Evolutionary conservation across 2,888 invertebrate species (phyloP).

Genomic region (Bhutanitis thaidina): DNA sequence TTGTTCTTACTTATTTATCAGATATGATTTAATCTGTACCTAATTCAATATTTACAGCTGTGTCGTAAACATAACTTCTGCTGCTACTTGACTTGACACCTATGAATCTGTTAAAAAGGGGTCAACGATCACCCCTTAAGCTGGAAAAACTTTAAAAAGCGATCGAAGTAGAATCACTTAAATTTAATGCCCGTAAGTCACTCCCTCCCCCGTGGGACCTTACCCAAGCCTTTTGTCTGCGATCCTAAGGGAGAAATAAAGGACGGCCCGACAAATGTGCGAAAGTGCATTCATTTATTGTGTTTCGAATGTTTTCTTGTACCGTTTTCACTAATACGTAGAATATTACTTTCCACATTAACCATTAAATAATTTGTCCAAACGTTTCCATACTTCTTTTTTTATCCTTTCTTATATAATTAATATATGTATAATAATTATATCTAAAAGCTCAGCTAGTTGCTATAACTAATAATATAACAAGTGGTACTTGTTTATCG

Average conservation of each 20-base stretch:
- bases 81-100: slow-evolving; percentile 15
- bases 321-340: not conserved
- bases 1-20: too few species aligned
- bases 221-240: slow-evolving; percentile 51
- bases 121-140: slow-evolving; percentile 22
- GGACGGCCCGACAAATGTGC: slow-evolving; percentile 48
- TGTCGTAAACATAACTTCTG: too few species aligned
- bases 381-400: too few species aligned
- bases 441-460: too few species aligned
- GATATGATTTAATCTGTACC: too few species aligned
- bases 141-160: slow-evolving; percentile 56
- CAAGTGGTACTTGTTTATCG: too few species aligned
- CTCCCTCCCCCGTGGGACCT: slow-evolving; percentile 42
- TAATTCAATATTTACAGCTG: too few species aligned
- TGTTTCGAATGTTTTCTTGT: slow-evolving; percentile 23
- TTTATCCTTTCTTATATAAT: too few species aligned
- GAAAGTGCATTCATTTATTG: slow-evolving; percentile 30
- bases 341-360: too few species aligned
- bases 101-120: slow-evolving; percentile 16
- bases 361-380: too few species aligned
- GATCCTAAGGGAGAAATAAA: slow-evolving; percentile 39
- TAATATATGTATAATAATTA: too few species aligned
- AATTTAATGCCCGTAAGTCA: slow-evolving; percentile 71
- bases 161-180: slow-evolving; percentile 64
- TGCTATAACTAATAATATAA: too few species aligned